Evolutionary conservation across 2,797 vertebrate species (phyloP).

Genomic region (Sebastes ruberrimus): DNA sequence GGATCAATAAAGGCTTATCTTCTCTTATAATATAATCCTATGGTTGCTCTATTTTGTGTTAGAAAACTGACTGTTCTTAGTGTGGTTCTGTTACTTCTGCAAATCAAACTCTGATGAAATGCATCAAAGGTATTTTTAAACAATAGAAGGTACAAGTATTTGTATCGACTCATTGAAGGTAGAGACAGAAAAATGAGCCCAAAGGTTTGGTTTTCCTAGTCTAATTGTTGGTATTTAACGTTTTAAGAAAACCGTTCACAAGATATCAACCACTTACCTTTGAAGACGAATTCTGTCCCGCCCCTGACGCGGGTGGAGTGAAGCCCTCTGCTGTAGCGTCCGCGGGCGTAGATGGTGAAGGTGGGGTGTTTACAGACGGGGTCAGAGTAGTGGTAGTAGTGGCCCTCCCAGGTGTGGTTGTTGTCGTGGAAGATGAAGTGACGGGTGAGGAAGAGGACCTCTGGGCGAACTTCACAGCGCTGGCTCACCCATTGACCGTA

Average conservation of each 20-base stretch:
- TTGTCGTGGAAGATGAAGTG: constrained; percentile 97
- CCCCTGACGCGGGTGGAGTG: constrained; percentile 92
- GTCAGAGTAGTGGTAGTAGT: constrained; percentile 97
- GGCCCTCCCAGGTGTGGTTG: constrained; percentile 97
- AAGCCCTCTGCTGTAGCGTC: constrained; percentile 92
- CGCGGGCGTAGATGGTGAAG: constrained; percentile 95
- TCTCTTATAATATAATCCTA: background rate
- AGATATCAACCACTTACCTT: constrained; percentile 81
- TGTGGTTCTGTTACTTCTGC: too few species aligned
- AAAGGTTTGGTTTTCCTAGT: background rate
- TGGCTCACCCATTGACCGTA: constrained; percentile 97
- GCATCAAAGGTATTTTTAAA: background rate
- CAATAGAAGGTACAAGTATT: background rate
- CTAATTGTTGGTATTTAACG: background rate
- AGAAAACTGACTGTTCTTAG: background rate
- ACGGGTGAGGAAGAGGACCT: constrained; percentile 96
- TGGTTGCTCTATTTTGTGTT: background rate
- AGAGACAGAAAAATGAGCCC: background rate
- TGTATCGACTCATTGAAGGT: background rate
- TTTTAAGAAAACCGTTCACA: background rate
- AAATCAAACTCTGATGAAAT: background rate
- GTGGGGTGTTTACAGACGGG: constrained; percentile 96
- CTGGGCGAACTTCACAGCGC: constrained; percentile 95
- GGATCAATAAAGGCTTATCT: too few species aligned
- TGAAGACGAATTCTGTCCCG: constrained; percentile 95